These are phyloP conservation scores for Upupa epops DNA, from an alignment of 2,113 vertebrate species.

Conservation along the genomic window DNA sequence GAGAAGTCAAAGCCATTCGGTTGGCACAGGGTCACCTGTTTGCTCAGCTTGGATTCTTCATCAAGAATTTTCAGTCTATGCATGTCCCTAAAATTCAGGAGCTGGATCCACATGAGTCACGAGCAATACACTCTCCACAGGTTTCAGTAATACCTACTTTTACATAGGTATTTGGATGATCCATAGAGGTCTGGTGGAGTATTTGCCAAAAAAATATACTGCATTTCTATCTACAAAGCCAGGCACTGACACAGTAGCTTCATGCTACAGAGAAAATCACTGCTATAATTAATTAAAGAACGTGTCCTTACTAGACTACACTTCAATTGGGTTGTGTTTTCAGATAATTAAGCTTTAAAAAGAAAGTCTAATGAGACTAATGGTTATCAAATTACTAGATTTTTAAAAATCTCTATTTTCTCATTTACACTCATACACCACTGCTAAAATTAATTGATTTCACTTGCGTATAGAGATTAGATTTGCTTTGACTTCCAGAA, in stretches of 20 bases:
- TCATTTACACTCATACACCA: constrained; percentile 62
- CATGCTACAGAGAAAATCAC: constrained; percentile 27
- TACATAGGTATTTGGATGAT: not conserved
- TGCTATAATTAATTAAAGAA: constrained; percentile 71
- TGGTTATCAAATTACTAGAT: constrained; percentile 77
- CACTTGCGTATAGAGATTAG: constrained; percentile 74
- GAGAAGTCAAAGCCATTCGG: not conserved
- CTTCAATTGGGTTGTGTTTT: constrained; percentile 59
- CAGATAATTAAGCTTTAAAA: constrained; percentile 78
- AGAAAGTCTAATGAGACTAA: constrained; percentile 77
- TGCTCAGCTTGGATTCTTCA: not conserved
- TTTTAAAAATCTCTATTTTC: constrained; percentile 77
- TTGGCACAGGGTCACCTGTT: not conserved
- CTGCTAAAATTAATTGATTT: constrained; percentile 75
- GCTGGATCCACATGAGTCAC: not conserved
- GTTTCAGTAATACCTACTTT: not conserved
- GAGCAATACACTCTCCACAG: not conserved
- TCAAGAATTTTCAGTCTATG: not conserved
- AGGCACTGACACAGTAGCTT: not conserved
- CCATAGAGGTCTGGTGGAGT: not conserved
- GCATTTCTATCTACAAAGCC: not conserved
- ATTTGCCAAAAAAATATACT: not conserved
- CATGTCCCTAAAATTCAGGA: not conserved
- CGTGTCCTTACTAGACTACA: constrained; percentile 56
- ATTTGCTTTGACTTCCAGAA: constrained; percentile 70